These are phyloP conservation scores for Hippasteria phrygiana DNA, from an alignment of 53 echinoderm and acorn worm species.

Conservation along the genomic window DNA sequence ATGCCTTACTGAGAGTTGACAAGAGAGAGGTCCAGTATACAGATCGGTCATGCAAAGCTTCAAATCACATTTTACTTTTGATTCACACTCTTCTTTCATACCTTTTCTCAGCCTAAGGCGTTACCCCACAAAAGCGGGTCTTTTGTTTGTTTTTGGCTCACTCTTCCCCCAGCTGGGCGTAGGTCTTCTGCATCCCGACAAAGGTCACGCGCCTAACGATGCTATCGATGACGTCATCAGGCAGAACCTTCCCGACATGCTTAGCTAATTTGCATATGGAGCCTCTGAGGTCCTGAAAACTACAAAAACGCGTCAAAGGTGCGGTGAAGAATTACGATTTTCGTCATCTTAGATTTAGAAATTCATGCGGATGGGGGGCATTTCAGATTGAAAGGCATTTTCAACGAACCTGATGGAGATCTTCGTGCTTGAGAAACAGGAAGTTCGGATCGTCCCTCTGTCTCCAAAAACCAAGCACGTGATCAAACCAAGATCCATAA, in stretches of 20 bases:
- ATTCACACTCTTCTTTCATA: too few relatives aligned
- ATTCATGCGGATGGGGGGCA: background rate
- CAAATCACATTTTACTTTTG: too few relatives aligned
- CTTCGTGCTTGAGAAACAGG: slow-evolving; percentile 70
- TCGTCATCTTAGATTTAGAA: too few relatives aligned
- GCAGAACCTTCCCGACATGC: slow-evolving; percentile 68
- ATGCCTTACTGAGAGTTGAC: too few relatives aligned
- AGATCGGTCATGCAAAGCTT: too few relatives aligned
- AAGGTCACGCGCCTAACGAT: slow-evolving; percentile 67
- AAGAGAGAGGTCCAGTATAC: too few relatives aligned
- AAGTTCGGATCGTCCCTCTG: background rate
- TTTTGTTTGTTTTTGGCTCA: slow-evolving; percentile 28
- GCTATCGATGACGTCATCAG: slow-evolving; percentile 71
- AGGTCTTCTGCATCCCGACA: slow-evolving; percentile 71
- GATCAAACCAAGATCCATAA: slow-evolving; percentile 79
- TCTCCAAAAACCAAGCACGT: slow-evolving; percentile 55
- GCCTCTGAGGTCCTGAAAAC: slow-evolving; percentile 70
- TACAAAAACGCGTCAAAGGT: background rate
- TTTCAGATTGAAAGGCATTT: background rate
- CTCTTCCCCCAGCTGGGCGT: slow-evolving; percentile 52
- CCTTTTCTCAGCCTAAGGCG: slow-evolving; percentile 74
- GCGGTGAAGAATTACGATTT: too few relatives aligned
- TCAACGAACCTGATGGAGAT: slow-evolving; percentile 73
- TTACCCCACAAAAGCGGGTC: slow-evolving; percentile 51
- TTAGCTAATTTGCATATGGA: slow-evolving; percentile 68